These are phyloP conservation scores for Ammospiza caudacuta DNA, from an alignment of 2,113 vertebrate species.

Conservation along the genomic window DNA sequence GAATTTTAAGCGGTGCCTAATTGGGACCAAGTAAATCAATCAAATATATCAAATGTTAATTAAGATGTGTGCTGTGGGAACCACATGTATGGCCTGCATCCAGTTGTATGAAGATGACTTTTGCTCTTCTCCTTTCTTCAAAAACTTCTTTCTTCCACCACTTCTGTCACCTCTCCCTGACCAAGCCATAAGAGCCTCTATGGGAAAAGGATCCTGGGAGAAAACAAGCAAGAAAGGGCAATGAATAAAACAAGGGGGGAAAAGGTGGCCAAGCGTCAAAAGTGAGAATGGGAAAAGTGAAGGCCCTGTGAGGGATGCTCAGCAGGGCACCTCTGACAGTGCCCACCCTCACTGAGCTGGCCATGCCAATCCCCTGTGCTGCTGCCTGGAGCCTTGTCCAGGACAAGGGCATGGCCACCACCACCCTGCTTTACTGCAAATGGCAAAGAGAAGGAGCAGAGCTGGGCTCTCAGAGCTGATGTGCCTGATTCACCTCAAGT, in stretches of 20 bases:
- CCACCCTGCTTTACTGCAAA: fast-evolving
- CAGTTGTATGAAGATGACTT: neutral
- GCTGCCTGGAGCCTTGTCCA: neutral
- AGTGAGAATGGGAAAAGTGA: neutral
- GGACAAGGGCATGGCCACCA: too few relatives aligned
- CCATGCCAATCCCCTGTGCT: fast-evolving
- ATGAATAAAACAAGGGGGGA: neutral
- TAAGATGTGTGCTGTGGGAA: neutral
- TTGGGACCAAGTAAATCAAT: neutral
- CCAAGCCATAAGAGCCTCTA: neutral
- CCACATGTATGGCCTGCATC: neutral
- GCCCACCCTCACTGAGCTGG: neutral
- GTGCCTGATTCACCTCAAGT: neutral
- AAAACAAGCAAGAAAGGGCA: neutral
- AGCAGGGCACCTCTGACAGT: neutral
- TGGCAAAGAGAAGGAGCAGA: neutral
- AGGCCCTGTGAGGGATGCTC: neutral
- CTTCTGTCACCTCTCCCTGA: neutral
- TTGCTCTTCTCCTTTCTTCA: neutral
- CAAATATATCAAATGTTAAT: neutral
- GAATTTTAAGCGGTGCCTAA: neutral
- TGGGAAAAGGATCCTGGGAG: neutral
- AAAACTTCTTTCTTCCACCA: neutral
- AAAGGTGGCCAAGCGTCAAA: neutral
- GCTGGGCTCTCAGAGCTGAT: neutral